These are phyloP conservation scores for Leucophenga montana DNA, from an alignment of 2,888 invertebrate species.

Conservation along the genomic window DNA sequence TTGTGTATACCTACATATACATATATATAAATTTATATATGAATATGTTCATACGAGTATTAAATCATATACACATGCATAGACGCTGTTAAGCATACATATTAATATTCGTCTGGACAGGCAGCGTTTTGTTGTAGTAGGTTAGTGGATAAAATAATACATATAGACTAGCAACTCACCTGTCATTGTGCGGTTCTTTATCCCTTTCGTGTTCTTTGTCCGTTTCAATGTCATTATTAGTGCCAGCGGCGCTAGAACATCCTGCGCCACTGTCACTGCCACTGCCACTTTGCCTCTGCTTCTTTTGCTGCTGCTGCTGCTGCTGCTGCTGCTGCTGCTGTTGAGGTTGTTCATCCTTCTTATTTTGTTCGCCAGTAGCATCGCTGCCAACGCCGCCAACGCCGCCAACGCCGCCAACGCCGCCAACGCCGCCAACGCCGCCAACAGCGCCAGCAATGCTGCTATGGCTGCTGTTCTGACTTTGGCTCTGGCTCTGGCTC, in stretches of 20 bases:
- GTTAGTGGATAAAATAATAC: neutral
- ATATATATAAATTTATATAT: no score
- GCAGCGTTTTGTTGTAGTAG: no score
- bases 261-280: no score
- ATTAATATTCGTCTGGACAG: no score
- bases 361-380: constrained; percentile 22
- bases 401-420: no score
- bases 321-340: constrained; percentile 30
- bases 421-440: neutral
- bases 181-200: constrained; percentile 49
- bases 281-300: no score
- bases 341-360: constrained; percentile 44
- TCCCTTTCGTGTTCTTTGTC: constrained; percentile 43
- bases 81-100: no score
- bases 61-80: no score
- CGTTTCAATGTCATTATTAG: neutral
- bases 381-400: neutral
- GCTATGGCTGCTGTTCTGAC: neutral
- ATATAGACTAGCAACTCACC: constrained; percentile 46
- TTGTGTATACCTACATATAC: no score
- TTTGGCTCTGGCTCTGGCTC: neutral
- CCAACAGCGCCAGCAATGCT: neutral
- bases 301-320: constrained; percentile 12
- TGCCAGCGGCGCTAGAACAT: neutral
- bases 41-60: no score